Base-by-base conservation (phyloP, 2,888 invertebrate species). In the Allygus modestus region DNA sequence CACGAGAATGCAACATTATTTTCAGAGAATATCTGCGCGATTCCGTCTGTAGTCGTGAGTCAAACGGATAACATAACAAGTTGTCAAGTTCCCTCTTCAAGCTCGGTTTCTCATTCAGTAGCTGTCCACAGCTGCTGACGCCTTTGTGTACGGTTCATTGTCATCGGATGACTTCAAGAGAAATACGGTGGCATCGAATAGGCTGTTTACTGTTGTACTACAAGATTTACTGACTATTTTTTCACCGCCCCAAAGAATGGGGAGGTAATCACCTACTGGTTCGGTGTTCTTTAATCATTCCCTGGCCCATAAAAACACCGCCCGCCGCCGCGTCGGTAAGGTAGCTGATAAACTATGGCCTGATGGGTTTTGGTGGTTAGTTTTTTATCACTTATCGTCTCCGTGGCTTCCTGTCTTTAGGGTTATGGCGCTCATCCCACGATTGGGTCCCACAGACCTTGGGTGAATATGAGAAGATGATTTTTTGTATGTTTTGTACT, bases 301-400 rank as follows among this genome's bases (percentile, higher is more conserved):
- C 46, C 15, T 11, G 46, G 12, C 12, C 46, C 12, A 15, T 15
- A 46, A 46, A 46, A 46, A 17, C 12, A 1, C 46, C 1, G 7
- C 58, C 23, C 23, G 2, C 20, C 5, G 5, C 23, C 58, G 23
- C 31, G 26, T 15, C 65, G 65, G 65, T 65, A 65, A 65, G 65
- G 65, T 23, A 54, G 23, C 26, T 20, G 65, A 65, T 65, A 65
- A 31, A 1, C 12, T 28, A 28, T 26, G 65, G 31, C 15, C 17
- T 65, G 65, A 65, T 65, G 65, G 65, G 65, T 65, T 65, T 65
- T 65, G 65, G 65, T 65, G 65, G 65, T 65, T 65, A 65, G 65
- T 65, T 65, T 65, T 65, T 65, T 65, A 54, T 11, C 46, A 15
- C 46, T 1, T 54, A 23, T 46, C 54, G 65, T 65, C 65, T 17